Evolutionary conservation across 2,888 invertebrate genomes (phyloP), one percentile per base, ranked within the genome.

Genomic region (Empis livida): DNA sequence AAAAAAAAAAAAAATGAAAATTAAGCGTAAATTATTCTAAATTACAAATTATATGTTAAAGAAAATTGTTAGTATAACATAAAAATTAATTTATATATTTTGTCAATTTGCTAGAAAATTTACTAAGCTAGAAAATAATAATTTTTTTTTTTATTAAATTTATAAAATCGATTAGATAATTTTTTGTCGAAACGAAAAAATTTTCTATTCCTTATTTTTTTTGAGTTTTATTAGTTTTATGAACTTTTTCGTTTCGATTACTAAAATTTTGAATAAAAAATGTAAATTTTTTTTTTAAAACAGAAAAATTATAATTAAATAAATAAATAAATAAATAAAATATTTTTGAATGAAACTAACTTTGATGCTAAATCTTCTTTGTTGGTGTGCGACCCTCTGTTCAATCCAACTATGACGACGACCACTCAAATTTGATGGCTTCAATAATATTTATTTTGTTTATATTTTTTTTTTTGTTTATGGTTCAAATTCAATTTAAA

Each of bases 341-440:
- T 46, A 16, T 32, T 32, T n/a, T n/a, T 35, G 35, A 35, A 35
- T 64, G 64, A 66, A 61, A 67, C 67, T 67, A 67, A 67, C 67
- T 67, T 67, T 67, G 67, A 66, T 68, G 67, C 67, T 67, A 67
- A 67, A 67, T 68, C 67, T 68, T 65, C 67, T 65, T 64, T 68
- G 66, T 64, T 67, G 67, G 63, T 67, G 65, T 66, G 67, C 68
- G 67, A 67, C 66, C 67, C 67, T 67, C 66, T 68, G 68, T 62
- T 67, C 67, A 66, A 67, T 67, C 67, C 68, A 68, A 67, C 67
- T 68, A 63, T 64, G 60, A 62, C 67, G 68, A 64, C 67, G 68
- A 65, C 64, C 67, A 64, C 64, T 67, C 60, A 65, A 61, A 27
- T 27, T 27, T 58, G 66, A 64, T 63, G 67, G 67, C 67, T 67